Conservation (phyloP, 2,888 invertebrate genomes). For the Pimpla rufipes region DNA sequence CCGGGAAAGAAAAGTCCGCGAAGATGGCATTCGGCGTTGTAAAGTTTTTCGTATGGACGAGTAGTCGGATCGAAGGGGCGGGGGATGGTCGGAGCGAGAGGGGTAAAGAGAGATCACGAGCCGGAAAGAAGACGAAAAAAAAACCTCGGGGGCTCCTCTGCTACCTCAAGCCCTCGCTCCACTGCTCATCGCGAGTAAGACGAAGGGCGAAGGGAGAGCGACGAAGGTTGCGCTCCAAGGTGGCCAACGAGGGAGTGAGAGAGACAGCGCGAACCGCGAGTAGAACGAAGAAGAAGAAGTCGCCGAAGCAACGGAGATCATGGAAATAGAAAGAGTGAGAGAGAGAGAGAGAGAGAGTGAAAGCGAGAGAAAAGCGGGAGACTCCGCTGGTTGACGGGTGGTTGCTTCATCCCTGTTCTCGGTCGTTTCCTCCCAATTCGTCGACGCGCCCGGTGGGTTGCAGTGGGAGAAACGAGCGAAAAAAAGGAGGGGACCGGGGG, state of each 20-base stretch:
- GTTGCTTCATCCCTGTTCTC: slow-evolving; percentile 79
- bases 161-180: slow-evolving; percentile 11
- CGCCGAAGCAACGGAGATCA: slow-evolving; percentile 46
- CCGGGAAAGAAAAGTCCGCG: slow-evolving; percentile 69
- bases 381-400: slow-evolving; percentile 76
- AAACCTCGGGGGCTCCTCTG: slow-evolving; percentile 15
- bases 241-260: slow-evolving; percentile 12
- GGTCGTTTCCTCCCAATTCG: slow-evolving; percentile 82
- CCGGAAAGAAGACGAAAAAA: slow-evolving; percentile 31
- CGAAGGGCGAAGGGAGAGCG: slow-evolving; percentile 28
- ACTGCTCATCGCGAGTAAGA: slow-evolving; percentile 12
- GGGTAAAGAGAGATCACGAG: slow-evolving; percentile 70
- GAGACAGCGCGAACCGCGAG: slow-evolving; percentile 15
- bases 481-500: slow-evolving; percentile 28
- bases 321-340: slow-evolving; percentile 42
- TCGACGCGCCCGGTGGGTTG: slow-evolving; percentile 63
- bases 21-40: slow-evolving; percentile 78
- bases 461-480: slow-evolving; percentile 57
- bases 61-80: slow-evolving; percentile 24
- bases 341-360: slow-evolving; percentile 55
- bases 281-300: slow-evolving; percentile 53
- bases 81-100: slow-evolving; percentile 35
- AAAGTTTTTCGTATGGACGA: slow-evolving; percentile 76
- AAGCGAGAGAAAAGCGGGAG: slow-evolving; percentile 37
- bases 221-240: slow-evolving; percentile 44